These are phyloP conservation scores for Hippocampus zosterae DNA, from an alignment of 2,113 vertebrate species.

Conservation along the genomic window DNA sequence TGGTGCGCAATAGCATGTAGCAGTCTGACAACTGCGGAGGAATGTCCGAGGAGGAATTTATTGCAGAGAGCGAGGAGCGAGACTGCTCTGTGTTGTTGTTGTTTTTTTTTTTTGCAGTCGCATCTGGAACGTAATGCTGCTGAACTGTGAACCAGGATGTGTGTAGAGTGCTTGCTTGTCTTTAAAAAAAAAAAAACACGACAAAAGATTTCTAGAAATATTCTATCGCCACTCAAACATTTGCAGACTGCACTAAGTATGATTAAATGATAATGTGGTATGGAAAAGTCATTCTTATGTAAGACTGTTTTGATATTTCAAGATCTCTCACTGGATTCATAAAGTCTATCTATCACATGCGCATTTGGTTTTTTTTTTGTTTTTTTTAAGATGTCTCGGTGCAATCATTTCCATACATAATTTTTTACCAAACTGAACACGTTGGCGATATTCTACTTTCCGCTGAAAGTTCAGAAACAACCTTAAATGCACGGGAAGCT, in stretches of 20 bases:
- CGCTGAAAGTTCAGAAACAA: too few species aligned
- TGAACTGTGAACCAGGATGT: conserved; percentile 32
- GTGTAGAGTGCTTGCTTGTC: background rate
- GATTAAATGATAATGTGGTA: conserved; percentile 26
- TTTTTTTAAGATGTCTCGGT: too few species aligned
- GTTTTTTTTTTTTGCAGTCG: conserved; percentile 54
- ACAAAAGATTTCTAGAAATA: background rate
- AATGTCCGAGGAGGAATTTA: conserved; percentile 67
- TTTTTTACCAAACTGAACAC: too few species aligned
- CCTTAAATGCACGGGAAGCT: too few species aligned
- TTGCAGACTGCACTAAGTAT: conserved; percentile 13
- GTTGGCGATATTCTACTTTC: too few species aligned
- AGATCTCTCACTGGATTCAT: background rate
- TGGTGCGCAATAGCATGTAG: conserved; percentile 63
- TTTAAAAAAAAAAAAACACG: background rate
- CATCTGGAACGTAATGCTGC: conserved; percentile 20
- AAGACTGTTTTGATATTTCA: conserved; percentile 22
- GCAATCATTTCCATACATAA: too few species aligned
- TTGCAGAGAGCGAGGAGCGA: conserved; percentile 56
- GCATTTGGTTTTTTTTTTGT: background rate
- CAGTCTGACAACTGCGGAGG: conserved; percentile 46
- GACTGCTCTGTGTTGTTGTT: conserved; percentile 59
- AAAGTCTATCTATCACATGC: too few species aligned
- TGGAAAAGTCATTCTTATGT: conserved; percentile 18
- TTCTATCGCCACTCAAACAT: conserved; percentile 19